Conservation (phyloP, 2,888 invertebrate species). For the Phortica okadai region DNA sequence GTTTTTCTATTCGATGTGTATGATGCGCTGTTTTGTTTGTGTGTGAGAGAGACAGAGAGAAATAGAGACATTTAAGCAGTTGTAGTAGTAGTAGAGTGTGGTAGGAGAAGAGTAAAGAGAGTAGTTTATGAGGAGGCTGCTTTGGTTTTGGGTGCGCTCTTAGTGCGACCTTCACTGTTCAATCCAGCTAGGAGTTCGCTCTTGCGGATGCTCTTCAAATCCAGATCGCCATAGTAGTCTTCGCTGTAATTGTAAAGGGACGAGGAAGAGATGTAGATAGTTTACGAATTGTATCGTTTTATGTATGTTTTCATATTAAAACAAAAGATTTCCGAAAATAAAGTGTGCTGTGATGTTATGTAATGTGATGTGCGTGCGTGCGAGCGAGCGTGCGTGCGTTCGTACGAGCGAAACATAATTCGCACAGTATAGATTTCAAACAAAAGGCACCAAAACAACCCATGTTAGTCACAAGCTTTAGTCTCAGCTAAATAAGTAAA, state of each 20-base stretch:
- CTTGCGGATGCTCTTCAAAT: conserved; percentile 96
- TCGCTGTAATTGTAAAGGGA: conserved; percentile 84
- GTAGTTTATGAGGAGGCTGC: conserved; percentile 67
- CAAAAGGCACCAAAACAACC: not conserved
- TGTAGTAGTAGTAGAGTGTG: conserved; percentile 30
- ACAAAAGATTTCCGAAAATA: not conserved
- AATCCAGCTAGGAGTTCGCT: conserved; percentile 92
- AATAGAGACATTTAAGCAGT: not conserved
- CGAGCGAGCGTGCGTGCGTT: not conserved
- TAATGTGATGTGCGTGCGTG: conserved; percentile 5
- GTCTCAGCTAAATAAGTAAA: conserved; percentile 2
- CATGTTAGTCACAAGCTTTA: conserved; percentile 20
- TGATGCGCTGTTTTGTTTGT: conserved; percentile 17
- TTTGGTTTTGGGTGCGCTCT: conserved; percentile 78
- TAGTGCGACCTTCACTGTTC: conserved; percentile 73
- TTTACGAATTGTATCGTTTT: conserved; percentile 1
- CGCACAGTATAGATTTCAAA: not conserved
- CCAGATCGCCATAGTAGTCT: conserved; percentile 97
- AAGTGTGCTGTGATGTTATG: not conserved
- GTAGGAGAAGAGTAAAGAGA: conserved; percentile 11
- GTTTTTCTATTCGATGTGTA: conserved; percentile 33
- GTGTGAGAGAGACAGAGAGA: not conserved
- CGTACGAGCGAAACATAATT: not conserved
- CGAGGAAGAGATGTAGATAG: conserved; percentile 60
- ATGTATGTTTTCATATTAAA: conserved; percentile 1